Conservation (phyloP, 64 coral and sea anemone genomes). For the Astreopora myriophthalma region DNA sequence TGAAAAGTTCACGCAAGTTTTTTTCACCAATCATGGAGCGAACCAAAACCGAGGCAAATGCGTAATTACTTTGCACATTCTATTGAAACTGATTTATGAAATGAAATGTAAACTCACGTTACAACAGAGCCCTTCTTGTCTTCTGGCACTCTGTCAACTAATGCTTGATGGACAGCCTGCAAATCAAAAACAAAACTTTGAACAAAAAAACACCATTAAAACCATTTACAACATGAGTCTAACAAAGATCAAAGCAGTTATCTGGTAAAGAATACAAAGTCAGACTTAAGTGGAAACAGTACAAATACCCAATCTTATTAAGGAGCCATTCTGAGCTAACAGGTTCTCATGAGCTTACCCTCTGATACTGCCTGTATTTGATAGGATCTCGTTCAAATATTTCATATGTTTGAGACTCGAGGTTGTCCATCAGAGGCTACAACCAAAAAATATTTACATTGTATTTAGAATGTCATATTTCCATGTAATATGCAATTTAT, state of each 20-base stretch:
- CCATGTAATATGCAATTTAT: too few species aligned
- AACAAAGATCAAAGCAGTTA: neutral
- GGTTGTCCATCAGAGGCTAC: conserved; percentile 97
- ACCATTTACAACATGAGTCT: neutral
- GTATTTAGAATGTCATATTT: too few species aligned
- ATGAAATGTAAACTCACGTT: conserved; percentile 64
- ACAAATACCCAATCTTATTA: too few species aligned
- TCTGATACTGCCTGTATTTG: conserved; percentile 95
- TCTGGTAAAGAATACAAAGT: too few species aligned
- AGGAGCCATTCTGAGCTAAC: neutral
- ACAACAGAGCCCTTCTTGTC: conserved; percentile 74
- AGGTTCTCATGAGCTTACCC: conserved; percentile 35
- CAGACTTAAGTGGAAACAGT: too few species aligned
- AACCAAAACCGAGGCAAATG: too few species aligned
- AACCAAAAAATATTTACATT: neutral
- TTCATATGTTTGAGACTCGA: conserved; percentile 99
- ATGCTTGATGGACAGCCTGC: conserved; percentile 84
- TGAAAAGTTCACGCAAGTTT: too few species aligned
- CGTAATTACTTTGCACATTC: too few species aligned
- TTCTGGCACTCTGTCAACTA: conserved; percentile 85
- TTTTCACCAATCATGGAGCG: too few species aligned
- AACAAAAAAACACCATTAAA: too few species aligned
- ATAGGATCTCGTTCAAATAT: conserved; percentile 99
- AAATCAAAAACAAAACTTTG: neutral
- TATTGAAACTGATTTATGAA: too few species aligned